Evolutionary conservation across 2,113 vertebrate genomes (phyloP).

Genomic region (Oryzias curvinotus): DNA sequence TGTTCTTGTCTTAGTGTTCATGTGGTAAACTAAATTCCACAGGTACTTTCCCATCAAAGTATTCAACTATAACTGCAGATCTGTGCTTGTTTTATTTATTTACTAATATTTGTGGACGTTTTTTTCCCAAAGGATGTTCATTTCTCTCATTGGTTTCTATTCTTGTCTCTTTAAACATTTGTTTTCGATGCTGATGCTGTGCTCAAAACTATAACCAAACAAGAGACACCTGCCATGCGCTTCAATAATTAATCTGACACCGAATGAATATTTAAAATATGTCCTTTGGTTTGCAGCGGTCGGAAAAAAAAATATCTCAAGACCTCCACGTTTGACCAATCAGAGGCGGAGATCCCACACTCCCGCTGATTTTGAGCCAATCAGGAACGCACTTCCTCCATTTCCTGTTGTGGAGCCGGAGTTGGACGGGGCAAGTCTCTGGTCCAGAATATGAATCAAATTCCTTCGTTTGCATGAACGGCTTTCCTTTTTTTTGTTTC

Average conservation of each 20-base stretch:
- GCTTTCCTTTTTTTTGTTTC: constrained; percentile 1
- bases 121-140: too few species aligned
- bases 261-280: constrained; percentile 74
- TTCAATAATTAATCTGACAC: constrained; percentile 65
- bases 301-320: constrained; percentile 28
- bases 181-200: not conserved
- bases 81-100: too few species aligned
- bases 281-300: constrained; percentile 35
- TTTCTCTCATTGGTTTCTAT: not conserved
- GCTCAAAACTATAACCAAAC: constrained; percentile 29
- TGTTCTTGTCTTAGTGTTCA: too few species aligned
- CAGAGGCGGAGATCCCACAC: constrained; percentile 5
- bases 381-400: constrained; percentile 51
- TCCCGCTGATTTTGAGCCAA: constrained; percentile 57
- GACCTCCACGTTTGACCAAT: constrained; percentile 62
- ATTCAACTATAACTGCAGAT: too few species aligned
- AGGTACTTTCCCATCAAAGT: too few species aligned
- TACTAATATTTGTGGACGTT: too few species aligned
- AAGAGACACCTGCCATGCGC: constrained; percentile 29
- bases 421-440: constrained; percentile 44
- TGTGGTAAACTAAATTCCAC: too few species aligned
- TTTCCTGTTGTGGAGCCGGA: constrained; percentile 70
- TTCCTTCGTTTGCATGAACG: constrained; percentile 14
- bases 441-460: constrained; percentile 47
- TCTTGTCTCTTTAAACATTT: not conserved